Base-by-base conservation (phyloP, 2,888 invertebrate species). In the Drosophila subquinaria region DNA sequence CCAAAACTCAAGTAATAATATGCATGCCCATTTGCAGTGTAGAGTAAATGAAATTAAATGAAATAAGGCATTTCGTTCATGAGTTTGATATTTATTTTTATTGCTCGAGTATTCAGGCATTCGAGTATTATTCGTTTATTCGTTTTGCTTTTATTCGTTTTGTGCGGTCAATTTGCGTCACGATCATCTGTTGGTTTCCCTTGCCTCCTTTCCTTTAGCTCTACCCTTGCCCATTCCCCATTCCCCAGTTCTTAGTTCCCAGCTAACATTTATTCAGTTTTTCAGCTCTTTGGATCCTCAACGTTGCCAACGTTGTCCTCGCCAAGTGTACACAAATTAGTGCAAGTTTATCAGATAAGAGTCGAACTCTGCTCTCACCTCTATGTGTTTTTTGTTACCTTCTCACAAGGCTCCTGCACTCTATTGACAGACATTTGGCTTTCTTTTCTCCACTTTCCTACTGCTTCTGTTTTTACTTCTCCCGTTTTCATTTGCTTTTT, bases 301-400 rank as follows among this genome's bases (percentile, higher is more conserved):
- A n/a, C n/a, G n/a, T n/a, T n/a, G 4, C 17, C 35, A 9, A 35
- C 17, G 33, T 33, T 50, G 62, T 59, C 55, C 52, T 68, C 73
- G 70, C 73, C 69, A 77, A 86, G 82, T 84, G 88, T 84, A 89
- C 80, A 84, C 82, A 86, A 87, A 87, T 87, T 89, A 89, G 81
- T 81, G 78, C 81, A 89, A 76, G 81, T 86, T 88, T 81, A 87
- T 90, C 86, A 82, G 90, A 89, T 87, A 72, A 81, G 60, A 71
- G 73, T 73, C 79, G 77, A 75, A 73, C 66, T 68, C 42, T 64
- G 38, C 23, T 43, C 40, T 40, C 52, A 36, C 50, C 63, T 81
- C 15, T 20, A 15, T n/a, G 30, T 33, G 30, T 42, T 55, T 27
- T 6, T 2, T 23, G 23, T 23, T 50, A 35, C 40, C 20, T 20